Conservation (phyloP, 2,888 invertebrate species). For the Pyrrhia umbra region DNA sequence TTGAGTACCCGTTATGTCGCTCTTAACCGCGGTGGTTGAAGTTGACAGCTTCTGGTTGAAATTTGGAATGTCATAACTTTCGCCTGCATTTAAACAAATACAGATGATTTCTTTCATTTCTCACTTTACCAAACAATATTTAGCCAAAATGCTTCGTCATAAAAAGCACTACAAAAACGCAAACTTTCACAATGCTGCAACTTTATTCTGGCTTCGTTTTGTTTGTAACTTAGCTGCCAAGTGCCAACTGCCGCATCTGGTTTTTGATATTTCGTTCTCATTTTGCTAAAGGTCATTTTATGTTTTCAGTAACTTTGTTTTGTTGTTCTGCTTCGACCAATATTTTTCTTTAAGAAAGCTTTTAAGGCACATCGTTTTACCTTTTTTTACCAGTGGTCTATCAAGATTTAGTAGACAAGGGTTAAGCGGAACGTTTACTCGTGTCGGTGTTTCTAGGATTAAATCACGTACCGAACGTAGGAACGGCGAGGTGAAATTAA, state of each 20-base stretch:
- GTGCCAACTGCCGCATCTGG: slow-evolving; percentile 41
- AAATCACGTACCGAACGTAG: not conserved
- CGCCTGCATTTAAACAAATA: slow-evolving; percentile 26
- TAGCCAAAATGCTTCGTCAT: slow-evolving; percentile 29
- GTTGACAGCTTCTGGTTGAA: not conserved
- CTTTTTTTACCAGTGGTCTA: slow-evolving; percentile 30
- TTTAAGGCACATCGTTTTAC: slow-evolving; percentile 17
- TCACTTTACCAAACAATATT: slow-evolving; percentile 28
- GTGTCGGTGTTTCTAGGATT: slow-evolving; percentile 7
- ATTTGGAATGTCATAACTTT: slow-evolving; percentile 27
- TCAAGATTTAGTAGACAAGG: slow-evolving; percentile 44
- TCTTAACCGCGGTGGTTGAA: slow-evolving; percentile 12
- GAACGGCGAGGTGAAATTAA: not conserved
- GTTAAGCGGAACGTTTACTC: slow-evolving; percentile 11
- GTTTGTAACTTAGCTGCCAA: slow-evolving; percentile 39
- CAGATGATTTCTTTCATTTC: slow-evolving; percentile 18
- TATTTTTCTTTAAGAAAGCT: slow-evolving; percentile 22
- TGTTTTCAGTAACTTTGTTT: slow-evolving; percentile 32
- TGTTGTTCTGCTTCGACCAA: slow-evolving; percentile 17
- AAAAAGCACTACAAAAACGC: slow-evolving; percentile 46
- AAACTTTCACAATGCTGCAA: slow-evolving; percentile 44
- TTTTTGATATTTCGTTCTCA: slow-evolving; percentile 29
- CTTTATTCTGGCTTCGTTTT: slow-evolving; percentile 27
- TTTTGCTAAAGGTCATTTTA: slow-evolving; percentile 8
- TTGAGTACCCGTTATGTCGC: slow-evolving; percentile 6